These are phyloP conservation scores for Buceros bicornis DNA, from an alignment of 2,797 vertebrate species.

Conservation along the genomic window DNA sequence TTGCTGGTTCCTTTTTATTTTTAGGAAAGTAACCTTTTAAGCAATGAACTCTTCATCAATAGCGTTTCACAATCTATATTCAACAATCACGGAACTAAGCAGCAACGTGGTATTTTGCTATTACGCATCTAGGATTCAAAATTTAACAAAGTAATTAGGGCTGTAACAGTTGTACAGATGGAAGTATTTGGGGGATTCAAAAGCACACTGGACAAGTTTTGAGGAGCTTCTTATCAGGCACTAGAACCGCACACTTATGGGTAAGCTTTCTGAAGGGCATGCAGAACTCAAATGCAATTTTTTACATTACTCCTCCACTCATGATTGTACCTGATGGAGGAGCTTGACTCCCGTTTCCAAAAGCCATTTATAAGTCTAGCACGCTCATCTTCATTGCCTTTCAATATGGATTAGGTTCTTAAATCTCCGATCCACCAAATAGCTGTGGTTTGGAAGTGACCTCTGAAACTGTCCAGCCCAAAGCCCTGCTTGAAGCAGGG, in stretches of 20 bases:
- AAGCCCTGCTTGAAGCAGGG: not conserved
- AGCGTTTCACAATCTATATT: slow-evolving; percentile 18
- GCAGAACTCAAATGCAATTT: not conserved
- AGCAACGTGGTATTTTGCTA: not conserved
- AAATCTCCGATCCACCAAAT: not conserved
- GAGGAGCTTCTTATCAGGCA: not conserved
- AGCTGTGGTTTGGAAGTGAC: not conserved
- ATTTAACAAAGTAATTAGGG: not conserved
- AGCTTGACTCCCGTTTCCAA: not conserved
- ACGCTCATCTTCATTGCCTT: not conserved
- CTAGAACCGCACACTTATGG: not conserved
- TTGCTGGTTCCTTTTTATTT: slow-evolving; percentile 31
- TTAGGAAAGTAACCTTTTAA: slow-evolving; percentile 67
- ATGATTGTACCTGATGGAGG: not conserved
- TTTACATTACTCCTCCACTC: not conserved
- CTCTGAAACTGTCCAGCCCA: not conserved
- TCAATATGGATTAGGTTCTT: not conserved
- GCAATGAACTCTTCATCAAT: slow-evolving; percentile 30
- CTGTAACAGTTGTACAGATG: not conserved
- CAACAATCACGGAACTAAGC: slow-evolving; percentile 24
- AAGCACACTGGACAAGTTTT: not conserved
- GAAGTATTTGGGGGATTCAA: not conserved
- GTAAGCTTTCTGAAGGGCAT: not conserved
- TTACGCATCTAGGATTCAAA: not conserved
- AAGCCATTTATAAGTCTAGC: not conserved